These are phyloP conservation scores for Eledona agricola DNA, from an alignment of 2,888 invertebrate species.

Conservation along the genomic window DNA sequence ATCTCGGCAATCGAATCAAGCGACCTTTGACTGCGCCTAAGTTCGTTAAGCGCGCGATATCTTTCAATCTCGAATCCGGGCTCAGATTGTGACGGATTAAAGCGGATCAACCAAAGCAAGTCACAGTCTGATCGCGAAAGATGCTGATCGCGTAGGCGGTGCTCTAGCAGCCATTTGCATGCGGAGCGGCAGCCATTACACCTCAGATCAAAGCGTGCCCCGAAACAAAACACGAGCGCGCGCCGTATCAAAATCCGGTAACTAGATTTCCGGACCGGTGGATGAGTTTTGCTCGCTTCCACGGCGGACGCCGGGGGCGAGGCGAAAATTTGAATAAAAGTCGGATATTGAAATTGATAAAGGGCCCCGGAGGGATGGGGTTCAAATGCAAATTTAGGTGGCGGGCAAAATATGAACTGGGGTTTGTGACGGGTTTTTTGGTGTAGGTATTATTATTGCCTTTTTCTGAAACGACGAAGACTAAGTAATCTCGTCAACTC, in stretches of 20 bases:
- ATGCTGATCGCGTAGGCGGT: conserved; percentile 45
- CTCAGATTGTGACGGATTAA: conserved; percentile 40
- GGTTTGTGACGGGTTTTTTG: no score
- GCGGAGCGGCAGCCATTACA: conserved; percentile 60
- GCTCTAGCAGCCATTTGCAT: conserved; percentile 59
- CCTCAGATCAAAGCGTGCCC: conserved; percentile 58
- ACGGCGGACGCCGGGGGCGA: conserved; percentile 42
- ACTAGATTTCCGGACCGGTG: conserved; percentile 58
- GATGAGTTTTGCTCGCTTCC: conserved; percentile 53
- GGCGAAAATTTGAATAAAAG: conserved; percentile 20
- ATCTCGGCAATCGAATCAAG: conserved; percentile 44
- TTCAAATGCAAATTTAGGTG: no score
- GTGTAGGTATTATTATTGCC: no score
- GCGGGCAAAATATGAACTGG: no score
- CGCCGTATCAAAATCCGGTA: conserved; percentile 52
- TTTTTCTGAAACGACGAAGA: no score
- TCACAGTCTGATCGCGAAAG: conserved; percentile 39
- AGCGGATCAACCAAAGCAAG: conserved; percentile 13
- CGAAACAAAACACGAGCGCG: conserved; percentile 51
- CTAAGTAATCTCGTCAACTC: no score
- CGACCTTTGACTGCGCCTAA: conserved; percentile 41
- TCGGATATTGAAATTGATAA: conserved; percentile 9
- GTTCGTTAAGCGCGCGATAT: conserved; percentile 42
- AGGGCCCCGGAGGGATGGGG: no score
- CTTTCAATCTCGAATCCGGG: conserved; percentile 39